phyloP scores from a whole-genome alignment of 2,113 vertebrate species.

The Cygnus atratus region DNA sequence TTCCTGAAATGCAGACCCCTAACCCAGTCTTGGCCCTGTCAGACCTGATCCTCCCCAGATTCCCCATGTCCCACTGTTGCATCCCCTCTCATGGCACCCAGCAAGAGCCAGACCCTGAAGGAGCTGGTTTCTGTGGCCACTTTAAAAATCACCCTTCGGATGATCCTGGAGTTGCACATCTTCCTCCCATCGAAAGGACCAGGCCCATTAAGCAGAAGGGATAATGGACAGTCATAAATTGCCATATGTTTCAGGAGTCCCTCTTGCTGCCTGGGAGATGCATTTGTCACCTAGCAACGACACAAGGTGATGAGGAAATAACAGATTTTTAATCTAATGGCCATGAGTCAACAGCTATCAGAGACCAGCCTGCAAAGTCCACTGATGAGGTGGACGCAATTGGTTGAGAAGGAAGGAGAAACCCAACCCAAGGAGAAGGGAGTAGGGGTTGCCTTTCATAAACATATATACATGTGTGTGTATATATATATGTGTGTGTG shows the following conservation, averaged over 20 bases:
- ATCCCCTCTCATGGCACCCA: neutral
- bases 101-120: neutral
- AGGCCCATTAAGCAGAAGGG: neutral
- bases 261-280: neutral
- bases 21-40: neutral
- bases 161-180: neutral
- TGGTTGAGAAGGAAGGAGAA: neutral
- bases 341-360: neutral
- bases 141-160: neutral
- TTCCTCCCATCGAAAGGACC: neutral
- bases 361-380: neutral
- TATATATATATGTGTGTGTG: neutral
- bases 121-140: neutral
- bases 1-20: neutral
- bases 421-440: neutral
- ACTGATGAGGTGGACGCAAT: neutral
- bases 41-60: neutral
- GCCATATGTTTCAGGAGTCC: neutral
- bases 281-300: constrained; percentile 64
- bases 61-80: neutral
- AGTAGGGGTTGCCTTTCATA: neutral
- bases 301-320: constrained; percentile 38
- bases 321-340: constrained; percentile 33
- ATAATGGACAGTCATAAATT: constrained; percentile 37
- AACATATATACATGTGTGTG: neutral